A percentile compares a stretch with the other conserved stretches of the same genome.
Conservation (phyloP, 2,888 invertebrate species). For the Acrobasis suavella region DNA sequence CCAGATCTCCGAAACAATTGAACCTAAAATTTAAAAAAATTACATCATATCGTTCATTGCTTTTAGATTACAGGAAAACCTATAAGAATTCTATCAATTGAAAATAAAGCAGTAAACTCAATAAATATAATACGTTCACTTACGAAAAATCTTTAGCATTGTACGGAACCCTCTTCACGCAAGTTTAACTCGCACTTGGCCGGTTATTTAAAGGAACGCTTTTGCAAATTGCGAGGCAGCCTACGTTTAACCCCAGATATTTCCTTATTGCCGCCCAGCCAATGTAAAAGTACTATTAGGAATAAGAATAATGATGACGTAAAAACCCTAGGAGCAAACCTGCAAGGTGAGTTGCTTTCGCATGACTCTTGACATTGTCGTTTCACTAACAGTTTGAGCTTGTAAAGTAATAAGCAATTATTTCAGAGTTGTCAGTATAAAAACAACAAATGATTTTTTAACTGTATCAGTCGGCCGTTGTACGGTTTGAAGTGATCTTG, state of each 20-base stretch:
- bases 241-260: neutral
- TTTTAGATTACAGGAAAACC: too few relatives aligned
- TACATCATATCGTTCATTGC: too few relatives aligned
- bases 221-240: neutral
- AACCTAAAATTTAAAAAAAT: too few relatives aligned
- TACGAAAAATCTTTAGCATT: too few relatives aligned
- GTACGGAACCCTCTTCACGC: too few relatives aligned
- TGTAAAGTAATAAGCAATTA: constrained; percentile 51
- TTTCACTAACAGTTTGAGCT: constrained; percentile 52
- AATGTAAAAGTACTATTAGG: constrained; percentile 37
- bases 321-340: constrained; percentile 53
- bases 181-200: too few relatives aligned
- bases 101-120: too few relatives aligned
- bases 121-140: too few relatives aligned
- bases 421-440: constrained; percentile 60
- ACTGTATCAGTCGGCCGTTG: constrained; percentile 65
- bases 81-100: too few relatives aligned
- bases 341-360: constrained; percentile 70
- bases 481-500: constrained; percentile 67
- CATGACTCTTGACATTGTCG: constrained; percentile 69
- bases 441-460: constrained; percentile 50
- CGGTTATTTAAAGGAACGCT: neutral
- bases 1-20: too few relatives aligned
- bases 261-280: constrained; percentile 3
- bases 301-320: constrained; percentile 44